Percentiles rank a stretch among this genome's conserved stretches.
Evolutionary conservation across 2,888 invertebrate species (phyloP).

Genomic region (Thera obeliscata): DNA sequence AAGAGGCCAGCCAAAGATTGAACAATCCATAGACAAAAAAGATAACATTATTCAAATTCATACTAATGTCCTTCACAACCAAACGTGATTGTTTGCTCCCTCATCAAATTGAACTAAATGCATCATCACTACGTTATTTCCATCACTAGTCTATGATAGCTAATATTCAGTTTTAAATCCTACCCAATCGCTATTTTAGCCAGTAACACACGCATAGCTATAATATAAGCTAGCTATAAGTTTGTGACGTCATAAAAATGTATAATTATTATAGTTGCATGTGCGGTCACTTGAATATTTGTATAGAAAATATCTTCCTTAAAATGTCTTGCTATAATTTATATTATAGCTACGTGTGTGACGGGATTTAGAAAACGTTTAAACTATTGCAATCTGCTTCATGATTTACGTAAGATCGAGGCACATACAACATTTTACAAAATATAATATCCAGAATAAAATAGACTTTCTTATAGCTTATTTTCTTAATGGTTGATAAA

Average conservation of each 20-base stretch:
- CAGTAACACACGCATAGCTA: too few species aligned
- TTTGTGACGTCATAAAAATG: too few species aligned
- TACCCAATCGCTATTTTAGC: background rate
- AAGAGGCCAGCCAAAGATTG: background rate
- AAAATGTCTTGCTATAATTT: too few species aligned
- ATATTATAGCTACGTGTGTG: too few species aligned
- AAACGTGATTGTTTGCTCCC: background rate
- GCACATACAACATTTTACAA: background rate
- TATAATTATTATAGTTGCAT: too few species aligned
- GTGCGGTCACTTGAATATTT: too few species aligned
- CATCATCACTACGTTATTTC: constrained; percentile 10
- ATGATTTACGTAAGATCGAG: background rate
- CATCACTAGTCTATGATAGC: too few species aligned
- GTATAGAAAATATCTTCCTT: too few species aligned
- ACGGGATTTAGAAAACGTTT: too few species aligned
- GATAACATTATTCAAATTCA: background rate
- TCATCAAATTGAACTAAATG: constrained; percentile 23
- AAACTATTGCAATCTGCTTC: background rate
- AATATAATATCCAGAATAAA: constrained; percentile 1
- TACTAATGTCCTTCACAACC: background rate
- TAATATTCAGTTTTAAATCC: background rate
- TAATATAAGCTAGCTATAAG: too few species aligned
- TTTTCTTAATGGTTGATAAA: background rate
- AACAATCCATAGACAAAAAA: background rate
- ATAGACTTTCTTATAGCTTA: background rate